Evolutionary conservation across 2,888 invertebrate genomes (phyloP).

Genomic region (Drosophila monieri): DNA sequence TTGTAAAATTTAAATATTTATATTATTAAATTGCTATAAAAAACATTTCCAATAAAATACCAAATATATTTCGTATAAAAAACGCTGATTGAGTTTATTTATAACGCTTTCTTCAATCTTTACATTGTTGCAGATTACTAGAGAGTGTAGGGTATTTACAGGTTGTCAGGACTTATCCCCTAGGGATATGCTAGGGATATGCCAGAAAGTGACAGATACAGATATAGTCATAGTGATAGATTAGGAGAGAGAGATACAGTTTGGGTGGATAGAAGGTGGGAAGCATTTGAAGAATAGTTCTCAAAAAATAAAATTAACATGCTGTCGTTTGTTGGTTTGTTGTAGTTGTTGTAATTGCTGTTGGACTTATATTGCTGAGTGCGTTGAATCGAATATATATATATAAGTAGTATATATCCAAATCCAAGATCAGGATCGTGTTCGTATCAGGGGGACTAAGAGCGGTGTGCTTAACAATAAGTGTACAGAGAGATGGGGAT

Average conservation of each 20-base stretch:
- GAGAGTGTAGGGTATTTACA: conserved; percentile 51
- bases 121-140: conserved; percentile 79
- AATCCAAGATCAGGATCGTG: conserved; percentile 54
- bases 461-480: conserved; percentile 72
- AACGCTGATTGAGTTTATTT: conserved; percentile 74
- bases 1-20: too few relatives aligned
- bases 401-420: conserved; percentile 20
- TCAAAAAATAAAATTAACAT: conserved; percentile 74
- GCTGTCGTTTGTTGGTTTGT: conserved; percentile 69
- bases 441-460: conserved; percentile 66
- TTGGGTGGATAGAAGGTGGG: conserved; percentile 9
- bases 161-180: conserved; percentile 23
- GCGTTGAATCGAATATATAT: conserved; percentile 31
- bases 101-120: conserved; percentile 78
- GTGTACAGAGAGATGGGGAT: conserved; percentile 54
- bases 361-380: conserved; percentile 74
- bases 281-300: conserved; percentile 55
- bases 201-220: conserved; percentile 26
- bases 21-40: too few relatives aligned
- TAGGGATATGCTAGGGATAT: conserved; percentile 13
- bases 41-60: conserved; percentile 19
- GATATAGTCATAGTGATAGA: conserved; percentile 17
- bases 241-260: conserved; percentile 1
- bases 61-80: conserved; percentile 60
- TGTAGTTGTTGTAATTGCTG: conserved; percentile 75